Evolutionary conservation across 2,888 invertebrate genomes (phyloP).

Genomic region (Tryphoninae sp.): DNA sequence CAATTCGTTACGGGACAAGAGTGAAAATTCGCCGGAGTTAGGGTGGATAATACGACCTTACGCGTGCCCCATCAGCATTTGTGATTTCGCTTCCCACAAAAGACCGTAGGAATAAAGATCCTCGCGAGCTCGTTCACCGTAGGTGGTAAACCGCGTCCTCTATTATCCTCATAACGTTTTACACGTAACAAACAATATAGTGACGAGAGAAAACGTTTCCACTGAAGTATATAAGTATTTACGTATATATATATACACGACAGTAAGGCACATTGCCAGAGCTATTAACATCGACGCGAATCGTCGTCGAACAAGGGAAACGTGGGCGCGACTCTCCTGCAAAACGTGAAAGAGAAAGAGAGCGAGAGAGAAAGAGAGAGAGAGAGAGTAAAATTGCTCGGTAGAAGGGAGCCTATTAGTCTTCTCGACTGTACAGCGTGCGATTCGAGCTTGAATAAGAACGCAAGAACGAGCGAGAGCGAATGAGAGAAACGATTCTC

Average conservation of each 20-base stretch:
- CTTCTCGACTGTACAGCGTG: conserved; percentile 45
- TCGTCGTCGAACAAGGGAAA: conserved; percentile 63
- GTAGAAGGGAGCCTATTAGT: conserved; percentile 56
- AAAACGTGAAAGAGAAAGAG: conserved; percentile 44
- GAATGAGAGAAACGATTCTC: conserved; percentile 38
- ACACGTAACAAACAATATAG: conserved; percentile 63
- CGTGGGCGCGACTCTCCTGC: conserved; percentile 59
- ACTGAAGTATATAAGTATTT: conserved; percentile 35
- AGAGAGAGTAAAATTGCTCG: conserved; percentile 14
- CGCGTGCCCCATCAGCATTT: background rate
- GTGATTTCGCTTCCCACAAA: conserved; percentile 37
- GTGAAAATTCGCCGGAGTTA: background rate
- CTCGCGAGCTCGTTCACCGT: conserved; percentile 24
- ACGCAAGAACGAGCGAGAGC: conserved; percentile 28
- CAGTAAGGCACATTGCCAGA: conserved; percentile 59
- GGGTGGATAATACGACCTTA: background rate
- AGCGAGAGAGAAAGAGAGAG: background rate
- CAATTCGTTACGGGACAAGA: background rate
- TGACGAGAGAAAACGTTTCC: conserved; percentile 54
- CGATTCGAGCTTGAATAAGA: conserved; percentile 36
- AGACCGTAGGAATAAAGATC: conserved; percentile 31
- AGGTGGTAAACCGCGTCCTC: conserved; percentile 60
- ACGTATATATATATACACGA: conserved; percentile 14
- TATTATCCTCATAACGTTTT: conserved; percentile 62
- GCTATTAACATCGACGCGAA: conserved; percentile 65